A percentile compares a stretch with the other conserved stretches of the same genome.
Conservation (phyloP, 2,888 invertebrate genomes). For the Leucophora obtusa region DNA sequence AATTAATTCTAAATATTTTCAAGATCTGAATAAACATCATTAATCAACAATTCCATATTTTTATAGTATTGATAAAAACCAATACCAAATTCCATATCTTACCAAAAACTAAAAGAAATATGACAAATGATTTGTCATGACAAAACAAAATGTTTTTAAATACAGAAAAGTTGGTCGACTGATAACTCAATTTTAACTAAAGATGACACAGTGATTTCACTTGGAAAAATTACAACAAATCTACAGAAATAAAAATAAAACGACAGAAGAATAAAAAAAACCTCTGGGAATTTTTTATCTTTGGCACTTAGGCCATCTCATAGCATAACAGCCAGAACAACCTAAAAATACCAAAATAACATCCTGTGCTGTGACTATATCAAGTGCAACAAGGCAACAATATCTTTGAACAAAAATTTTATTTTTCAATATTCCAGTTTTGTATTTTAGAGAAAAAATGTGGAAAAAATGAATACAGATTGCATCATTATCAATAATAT, state of each 20-base stretch:
- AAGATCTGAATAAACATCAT: neutral
- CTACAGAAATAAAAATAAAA: neutral
- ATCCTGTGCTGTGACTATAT: constrained; percentile 22
- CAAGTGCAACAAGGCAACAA: constrained; percentile 15
- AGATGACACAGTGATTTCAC: constrained; percentile 70
- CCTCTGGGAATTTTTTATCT: constrained; percentile 50
- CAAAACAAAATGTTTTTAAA: constrained; percentile 56
- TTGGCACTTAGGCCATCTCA: constrained; percentile 6
- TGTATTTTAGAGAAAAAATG: constrained; percentile 12
- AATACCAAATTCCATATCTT: neutral
- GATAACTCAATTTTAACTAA: constrained; percentile 75
- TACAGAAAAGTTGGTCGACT: constrained; percentile 43
- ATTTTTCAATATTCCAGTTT: constrained; percentile 37
- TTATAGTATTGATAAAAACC: neutral
- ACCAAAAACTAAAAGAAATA: constrained; percentile 15
- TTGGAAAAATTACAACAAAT: constrained; percentile 64
- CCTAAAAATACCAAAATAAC: neutral
- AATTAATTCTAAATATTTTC: neutral
- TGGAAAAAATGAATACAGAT: constrained; percentile 65
- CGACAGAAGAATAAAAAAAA: constrained; percentile 1
- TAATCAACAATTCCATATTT: neutral
- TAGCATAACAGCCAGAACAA: neutral
- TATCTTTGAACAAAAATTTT: constrained; percentile 2
- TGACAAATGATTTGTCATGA: constrained; percentile 64
- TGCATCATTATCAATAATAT: constrained; percentile 78